A percentile compares a stretch with the other conserved stretches of the same genome.
These are phyloP conservation scores for Pachydiplax longipennis DNA, from an alignment of 2,888 invertebrate species.

Conservation along the genomic window DNA sequence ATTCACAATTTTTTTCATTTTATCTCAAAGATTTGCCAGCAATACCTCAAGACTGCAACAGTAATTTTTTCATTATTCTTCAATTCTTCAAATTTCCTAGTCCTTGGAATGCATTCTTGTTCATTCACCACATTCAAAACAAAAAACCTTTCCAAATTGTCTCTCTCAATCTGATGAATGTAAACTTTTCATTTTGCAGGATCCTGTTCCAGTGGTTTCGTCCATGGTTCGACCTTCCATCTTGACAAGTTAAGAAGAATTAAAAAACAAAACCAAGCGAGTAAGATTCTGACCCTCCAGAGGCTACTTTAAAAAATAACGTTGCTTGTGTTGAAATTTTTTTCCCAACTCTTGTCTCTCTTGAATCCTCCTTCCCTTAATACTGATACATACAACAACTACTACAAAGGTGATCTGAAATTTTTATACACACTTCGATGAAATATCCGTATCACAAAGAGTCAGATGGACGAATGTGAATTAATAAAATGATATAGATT, in stretches of 20 bases:
- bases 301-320: slow-evolving; percentile 35
- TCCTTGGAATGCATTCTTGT: slow-evolving; percentile 35
- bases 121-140: neutral
- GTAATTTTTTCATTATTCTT: neutral
- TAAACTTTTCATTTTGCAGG: neutral
- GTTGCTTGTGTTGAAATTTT: slow-evolving; percentile 12
- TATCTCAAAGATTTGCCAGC: neutral
- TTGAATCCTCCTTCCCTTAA: slow-evolving; percentile 37
- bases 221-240: neutral
- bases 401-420: slow-evolving; percentile 42
- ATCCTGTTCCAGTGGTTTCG: neutral
- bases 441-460: slow-evolving; percentile 43
- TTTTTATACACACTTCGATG: slow-evolving; percentile 36
- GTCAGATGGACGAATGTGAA: slow-evolving; percentile 43
- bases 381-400: slow-evolving; percentile 44
- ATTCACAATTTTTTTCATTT: slow-evolving; percentile 32
- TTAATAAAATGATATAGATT: slow-evolving; percentile 37
- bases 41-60: slow-evolving; percentile 21
- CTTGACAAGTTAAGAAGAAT: slow-evolving; percentile 26
- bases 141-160: neutral
- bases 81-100: neutral
- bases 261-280: slow-evolving; percentile 23
- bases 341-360: neutral
- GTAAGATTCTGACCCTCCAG: slow-evolving; percentile 36
- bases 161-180: slow-evolving; percentile 14